A percentile compares a stretch with the other conserved stretches of the same genome.
Evolutionary conservation across 2,797 vertebrate genomes (phyloP).

Genomic region (Linurgus olivaceus): DNA sequence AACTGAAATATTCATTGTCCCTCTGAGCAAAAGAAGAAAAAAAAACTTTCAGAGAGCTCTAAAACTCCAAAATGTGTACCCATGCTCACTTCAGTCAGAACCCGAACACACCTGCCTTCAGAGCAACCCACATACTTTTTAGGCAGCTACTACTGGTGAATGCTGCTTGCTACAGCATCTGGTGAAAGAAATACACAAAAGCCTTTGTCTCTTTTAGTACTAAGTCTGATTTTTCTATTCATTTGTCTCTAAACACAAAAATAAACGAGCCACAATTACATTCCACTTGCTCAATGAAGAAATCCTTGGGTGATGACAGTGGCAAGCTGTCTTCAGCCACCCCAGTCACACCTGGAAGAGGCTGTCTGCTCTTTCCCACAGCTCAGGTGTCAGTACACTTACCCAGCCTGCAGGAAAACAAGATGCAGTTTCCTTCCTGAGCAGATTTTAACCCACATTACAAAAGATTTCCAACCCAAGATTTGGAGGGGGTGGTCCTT

Average conservation of each 20-base stretch:
- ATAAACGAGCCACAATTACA: background rate
- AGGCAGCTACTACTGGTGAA: background rate
- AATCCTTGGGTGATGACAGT: background rate
- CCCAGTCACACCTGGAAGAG: background rate
- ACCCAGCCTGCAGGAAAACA: background rate
- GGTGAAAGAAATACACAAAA: background rate
- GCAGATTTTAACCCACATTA: background rate
- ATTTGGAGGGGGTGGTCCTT: background rate
- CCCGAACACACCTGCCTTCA: background rate
- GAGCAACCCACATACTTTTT: background rate
- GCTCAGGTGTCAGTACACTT: background rate
- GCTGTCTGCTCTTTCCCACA: background rate
- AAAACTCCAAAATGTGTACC: background rate
- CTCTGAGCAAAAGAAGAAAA: background rate
- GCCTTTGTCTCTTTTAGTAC: background rate
- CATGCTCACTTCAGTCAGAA: background rate
- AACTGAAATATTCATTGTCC: constrained; percentile 4
- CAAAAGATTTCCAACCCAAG: background rate
- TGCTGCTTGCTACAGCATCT: background rate
- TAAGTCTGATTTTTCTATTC: background rate
- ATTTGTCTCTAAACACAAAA: background rate
- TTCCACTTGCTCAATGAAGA: background rate
- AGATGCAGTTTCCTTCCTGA: background rate
- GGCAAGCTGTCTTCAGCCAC: background rate
- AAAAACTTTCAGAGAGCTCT: background rate